Evolutionary conservation across 2,113 vertebrate genomes (phyloP).

Genomic region (Pseudois nayaur): DNA sequence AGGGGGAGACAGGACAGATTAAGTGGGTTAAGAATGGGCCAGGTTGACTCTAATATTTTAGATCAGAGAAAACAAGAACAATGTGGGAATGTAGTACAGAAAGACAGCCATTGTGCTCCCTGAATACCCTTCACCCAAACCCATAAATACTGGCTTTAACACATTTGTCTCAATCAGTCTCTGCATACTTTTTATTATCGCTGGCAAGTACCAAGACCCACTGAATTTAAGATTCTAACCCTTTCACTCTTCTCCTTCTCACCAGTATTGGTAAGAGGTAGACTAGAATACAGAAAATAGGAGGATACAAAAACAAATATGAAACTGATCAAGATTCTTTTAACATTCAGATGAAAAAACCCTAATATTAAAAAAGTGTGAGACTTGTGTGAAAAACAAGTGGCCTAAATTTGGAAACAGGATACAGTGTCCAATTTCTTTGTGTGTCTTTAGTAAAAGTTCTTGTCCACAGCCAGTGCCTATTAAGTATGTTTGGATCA

Average conservation of each 20-base stretch:
- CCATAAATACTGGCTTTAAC: background rate
- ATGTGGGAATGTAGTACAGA: rapidly evolving
- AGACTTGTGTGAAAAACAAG: background rate
- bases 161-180: background rate
- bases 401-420: background rate
- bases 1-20: background rate
- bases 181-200: background rate
- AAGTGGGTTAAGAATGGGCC: background rate
- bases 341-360: background rate
- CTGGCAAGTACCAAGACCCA: background rate
- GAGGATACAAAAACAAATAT: background rate
- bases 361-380: background rate
- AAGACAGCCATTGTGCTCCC: background rate
- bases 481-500: background rate
- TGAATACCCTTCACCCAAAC: background rate
- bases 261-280: background rate
- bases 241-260: background rate
- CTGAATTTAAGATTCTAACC: background rate
- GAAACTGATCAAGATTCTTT: background rate
- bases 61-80: background rate
- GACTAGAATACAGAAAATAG: background rate
- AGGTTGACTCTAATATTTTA: background rate
- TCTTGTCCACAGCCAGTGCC: background rate
- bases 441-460: background rate
- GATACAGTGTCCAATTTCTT: background rate